Percentiles rank a stretch among this genome's conserved stretches.
Evolutionary conservation across 2,888 invertebrate genomes (phyloP).

Genomic region (Glyphotaelius pellucidus): DNA sequence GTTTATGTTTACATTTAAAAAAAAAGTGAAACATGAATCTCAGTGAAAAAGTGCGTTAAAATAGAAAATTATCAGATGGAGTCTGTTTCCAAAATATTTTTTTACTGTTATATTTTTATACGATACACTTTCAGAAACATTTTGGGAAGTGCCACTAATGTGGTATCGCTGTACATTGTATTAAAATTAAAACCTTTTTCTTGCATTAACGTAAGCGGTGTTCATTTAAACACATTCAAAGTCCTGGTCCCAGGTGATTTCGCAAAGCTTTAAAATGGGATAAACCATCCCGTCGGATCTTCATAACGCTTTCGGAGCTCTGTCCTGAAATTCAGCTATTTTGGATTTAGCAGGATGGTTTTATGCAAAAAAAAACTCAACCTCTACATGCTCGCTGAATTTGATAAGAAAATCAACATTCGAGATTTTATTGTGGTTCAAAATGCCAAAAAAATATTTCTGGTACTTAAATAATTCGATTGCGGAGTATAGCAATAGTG

Average conservation of each 20-base stretch:
- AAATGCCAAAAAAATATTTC: too few relatives aligned
- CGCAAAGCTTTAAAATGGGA: not conserved
- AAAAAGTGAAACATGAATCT: too few relatives aligned
- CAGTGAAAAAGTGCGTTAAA: too few relatives aligned
- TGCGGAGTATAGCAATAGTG: too few relatives aligned
- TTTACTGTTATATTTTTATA: too few relatives aligned
- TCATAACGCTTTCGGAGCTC: not conserved
- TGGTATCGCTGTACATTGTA: not conserved
- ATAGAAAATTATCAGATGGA: too few relatives aligned
- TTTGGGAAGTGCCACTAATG: not conserved
- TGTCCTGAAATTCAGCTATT: not conserved
- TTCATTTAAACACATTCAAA: conserved; percentile 21
- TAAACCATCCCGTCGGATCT: conserved; percentile 3
- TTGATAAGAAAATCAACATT: too few relatives aligned
- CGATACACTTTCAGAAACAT: not conserved
- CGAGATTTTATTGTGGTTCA: too few relatives aligned
- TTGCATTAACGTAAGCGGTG: not conserved
- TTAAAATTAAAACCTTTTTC: conserved; percentile 14
- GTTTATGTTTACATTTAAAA: too few relatives aligned
- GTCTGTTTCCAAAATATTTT: too few relatives aligned
- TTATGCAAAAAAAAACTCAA: not conserved
- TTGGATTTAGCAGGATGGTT: not conserved
- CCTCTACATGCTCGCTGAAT: too few relatives aligned
- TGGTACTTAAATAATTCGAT: too few relatives aligned
- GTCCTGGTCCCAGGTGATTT: conserved; percentile 23